phyloP scores from a whole-genome alignment of 2,888 invertebrate species.

The Ophion costatus region DNA sequence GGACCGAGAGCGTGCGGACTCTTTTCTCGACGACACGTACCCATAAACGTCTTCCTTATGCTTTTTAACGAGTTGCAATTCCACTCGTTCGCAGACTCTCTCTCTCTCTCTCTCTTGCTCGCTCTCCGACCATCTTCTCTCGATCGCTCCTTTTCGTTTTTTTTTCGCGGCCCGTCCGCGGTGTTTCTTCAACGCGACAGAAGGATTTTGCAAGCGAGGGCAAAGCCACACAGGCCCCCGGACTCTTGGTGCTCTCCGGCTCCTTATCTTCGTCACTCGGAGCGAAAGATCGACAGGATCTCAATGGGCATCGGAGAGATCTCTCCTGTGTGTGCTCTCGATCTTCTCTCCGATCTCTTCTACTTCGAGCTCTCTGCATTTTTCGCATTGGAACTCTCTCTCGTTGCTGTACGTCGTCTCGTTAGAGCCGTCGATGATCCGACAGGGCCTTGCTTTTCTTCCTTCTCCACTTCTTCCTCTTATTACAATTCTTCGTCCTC shows the following conservation, averaged over 20 bases:
- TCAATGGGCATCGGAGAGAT: slow-evolving; percentile 57
- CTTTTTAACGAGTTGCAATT: slow-evolving; percentile 71
- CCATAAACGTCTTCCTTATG: slow-evolving; percentile 73
- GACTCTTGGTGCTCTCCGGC: slow-evolving; percentile 42
- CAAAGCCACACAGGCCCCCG: slow-evolving; percentile 29
- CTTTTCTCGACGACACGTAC: slow-evolving; percentile 67
- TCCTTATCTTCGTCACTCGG: slow-evolving; percentile 70
- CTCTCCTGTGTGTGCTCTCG: slow-evolving; percentile 53
- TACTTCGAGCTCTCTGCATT: slow-evolving; percentile 30
- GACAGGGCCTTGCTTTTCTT: slow-evolving; percentile 41
- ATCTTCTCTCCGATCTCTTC: slow-evolving; percentile 58
- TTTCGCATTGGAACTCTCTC: slow-evolving; percentile 37
- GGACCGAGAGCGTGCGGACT: slow-evolving; percentile 36
- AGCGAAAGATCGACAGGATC: slow-evolving; percentile 69
- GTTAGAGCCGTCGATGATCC: slow-evolving; percentile 64
- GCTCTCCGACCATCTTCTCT: not conserved
- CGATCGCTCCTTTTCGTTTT: not conserved
- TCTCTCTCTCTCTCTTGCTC: slow-evolving; percentile 18
- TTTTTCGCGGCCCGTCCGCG: slow-evolving; percentile 31
- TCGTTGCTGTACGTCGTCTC: slow-evolving; percentile 51
- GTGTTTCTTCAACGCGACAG: slow-evolving; percentile 53
- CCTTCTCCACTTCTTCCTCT: slow-evolving; percentile 35
- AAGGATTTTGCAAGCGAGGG: slow-evolving; percentile 49
- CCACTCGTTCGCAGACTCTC: slow-evolving; percentile 51
- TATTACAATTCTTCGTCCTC: slow-evolving; percentile 15